Percentiles rank a stretch among this genome's conserved stretches.
phyloP scores from a whole-genome alignment of 2,797 vertebrate genomes.

The Lacerta viridis region DNA sequence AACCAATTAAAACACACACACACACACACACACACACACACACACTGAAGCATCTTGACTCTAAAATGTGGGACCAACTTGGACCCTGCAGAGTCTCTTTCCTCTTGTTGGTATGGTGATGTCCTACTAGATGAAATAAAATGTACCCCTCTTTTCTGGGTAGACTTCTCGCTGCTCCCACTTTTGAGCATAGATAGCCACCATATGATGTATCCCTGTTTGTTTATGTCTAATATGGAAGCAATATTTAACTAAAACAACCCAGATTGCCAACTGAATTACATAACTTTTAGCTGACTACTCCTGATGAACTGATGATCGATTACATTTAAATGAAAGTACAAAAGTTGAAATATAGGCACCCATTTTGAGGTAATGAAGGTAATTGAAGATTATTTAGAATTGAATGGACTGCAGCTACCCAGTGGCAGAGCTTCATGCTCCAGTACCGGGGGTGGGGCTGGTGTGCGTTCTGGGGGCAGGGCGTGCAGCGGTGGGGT shows the following conservation, averaged over 20 bases:
- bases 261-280: background rate
- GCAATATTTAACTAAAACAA: background rate
- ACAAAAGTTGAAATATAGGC: background rate
- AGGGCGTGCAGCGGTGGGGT: too few relatives aligned
- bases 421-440: too few relatives aligned
- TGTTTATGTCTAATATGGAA: background rate
- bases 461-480: too few relatives aligned
- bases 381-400: background rate
- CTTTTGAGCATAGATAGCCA: background rate
- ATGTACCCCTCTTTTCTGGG: background rate
- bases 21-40: too few relatives aligned
- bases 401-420: background rate
- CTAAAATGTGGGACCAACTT: background rate
- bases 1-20: background rate
- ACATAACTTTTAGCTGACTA: background rate
- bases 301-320: background rate
- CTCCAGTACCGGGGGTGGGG: too few relatives aligned
- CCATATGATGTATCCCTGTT: background rate
- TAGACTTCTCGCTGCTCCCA: background rate
- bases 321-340: background rate
- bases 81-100: background rate
- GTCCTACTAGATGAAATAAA: background rate
- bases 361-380: background rate
- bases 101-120: background rate
- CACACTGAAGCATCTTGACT: background rate